Conservation (phyloP, 1,140 invertebrate species). For the Parapsyche elsis region DNA sequence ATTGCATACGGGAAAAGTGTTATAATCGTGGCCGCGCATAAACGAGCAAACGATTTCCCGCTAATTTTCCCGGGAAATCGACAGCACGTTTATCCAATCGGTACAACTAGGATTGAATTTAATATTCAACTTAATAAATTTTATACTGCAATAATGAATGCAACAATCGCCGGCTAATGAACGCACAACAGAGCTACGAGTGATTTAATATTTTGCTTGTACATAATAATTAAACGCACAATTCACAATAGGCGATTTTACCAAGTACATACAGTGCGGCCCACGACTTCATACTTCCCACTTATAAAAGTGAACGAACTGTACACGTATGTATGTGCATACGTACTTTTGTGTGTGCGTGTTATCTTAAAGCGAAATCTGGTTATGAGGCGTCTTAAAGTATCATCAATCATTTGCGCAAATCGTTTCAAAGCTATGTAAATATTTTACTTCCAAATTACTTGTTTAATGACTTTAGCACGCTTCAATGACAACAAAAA, state of each 20-base stretch:
- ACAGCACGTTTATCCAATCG: neutral
- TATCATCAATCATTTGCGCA: conserved; percentile 1
- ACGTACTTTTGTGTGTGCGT: neutral
- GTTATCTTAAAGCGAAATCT: too few species aligned
- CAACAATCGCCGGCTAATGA: conserved; percentile 19
- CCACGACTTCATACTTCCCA: conserved; percentile 12
- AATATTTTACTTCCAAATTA: conserved; percentile 24
- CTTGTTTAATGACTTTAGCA: conserved; percentile 24
- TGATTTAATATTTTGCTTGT: neutral
- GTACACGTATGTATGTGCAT: neutral
- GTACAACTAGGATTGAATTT: neutral
- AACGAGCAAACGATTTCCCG: neutral
- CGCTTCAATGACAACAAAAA: neutral
- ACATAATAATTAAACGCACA: neutral
- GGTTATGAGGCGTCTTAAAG: too few species aligned
- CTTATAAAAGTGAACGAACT: neutral
- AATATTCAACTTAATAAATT: neutral
- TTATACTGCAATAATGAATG: neutral
- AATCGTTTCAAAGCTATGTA: neutral
- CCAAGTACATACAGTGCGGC: neutral
- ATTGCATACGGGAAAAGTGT: neutral
- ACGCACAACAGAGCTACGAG: neutral
- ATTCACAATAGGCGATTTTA: neutral
- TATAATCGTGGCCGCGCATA: neutral
- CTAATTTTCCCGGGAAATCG: neutral